These are phyloP conservation scores for Buphagus erythrorhynchus DNA, from an alignment of 2,797 vertebrate species.

Conservation along the genomic window DNA sequence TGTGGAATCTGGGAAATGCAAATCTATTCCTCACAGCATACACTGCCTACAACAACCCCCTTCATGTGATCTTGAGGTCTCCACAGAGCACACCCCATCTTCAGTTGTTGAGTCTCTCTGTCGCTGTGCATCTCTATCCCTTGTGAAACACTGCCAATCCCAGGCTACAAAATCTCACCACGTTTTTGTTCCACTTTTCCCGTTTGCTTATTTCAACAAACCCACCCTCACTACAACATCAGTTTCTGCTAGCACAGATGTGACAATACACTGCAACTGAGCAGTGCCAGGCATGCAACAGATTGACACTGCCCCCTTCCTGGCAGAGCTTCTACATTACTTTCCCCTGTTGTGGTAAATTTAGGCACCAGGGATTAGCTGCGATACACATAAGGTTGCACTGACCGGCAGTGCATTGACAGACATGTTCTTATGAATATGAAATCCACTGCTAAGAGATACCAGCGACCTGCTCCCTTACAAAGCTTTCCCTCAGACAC, in stretches of 20 bases:
- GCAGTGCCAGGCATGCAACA: not conserved
- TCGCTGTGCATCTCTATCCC: not conserved
- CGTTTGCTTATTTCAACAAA: not conserved
- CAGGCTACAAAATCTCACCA: not conserved
- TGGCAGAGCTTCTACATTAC: accelerated
- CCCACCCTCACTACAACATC: not conserved
- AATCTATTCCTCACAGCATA: not conserved
- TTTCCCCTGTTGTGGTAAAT: accelerated
- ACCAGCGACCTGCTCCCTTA: not conserved
- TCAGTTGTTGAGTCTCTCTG: not conserved
- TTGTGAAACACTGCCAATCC: not conserved
- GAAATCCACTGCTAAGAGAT: not conserved
- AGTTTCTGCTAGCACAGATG: conserved; percentile 8
- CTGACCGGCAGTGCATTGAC: not conserved
- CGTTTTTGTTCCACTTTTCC: not conserved
- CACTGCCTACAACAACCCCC: not conserved
- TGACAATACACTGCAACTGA: not conserved
- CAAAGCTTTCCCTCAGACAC: not conserved
- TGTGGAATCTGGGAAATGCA: not conserved
- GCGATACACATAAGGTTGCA: not conserved
- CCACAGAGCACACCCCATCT: not conserved
- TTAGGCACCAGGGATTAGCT: not conserved
- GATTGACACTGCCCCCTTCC: conserved; percentile 13
- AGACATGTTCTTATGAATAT: not conserved
- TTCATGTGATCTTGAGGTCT: not conserved